A percentile compares a stretch with the other conserved stretches of the same genome.
phyloP scores from a whole-genome alignment of 2,888 invertebrate species.

The Agrochola litura region DNA sequence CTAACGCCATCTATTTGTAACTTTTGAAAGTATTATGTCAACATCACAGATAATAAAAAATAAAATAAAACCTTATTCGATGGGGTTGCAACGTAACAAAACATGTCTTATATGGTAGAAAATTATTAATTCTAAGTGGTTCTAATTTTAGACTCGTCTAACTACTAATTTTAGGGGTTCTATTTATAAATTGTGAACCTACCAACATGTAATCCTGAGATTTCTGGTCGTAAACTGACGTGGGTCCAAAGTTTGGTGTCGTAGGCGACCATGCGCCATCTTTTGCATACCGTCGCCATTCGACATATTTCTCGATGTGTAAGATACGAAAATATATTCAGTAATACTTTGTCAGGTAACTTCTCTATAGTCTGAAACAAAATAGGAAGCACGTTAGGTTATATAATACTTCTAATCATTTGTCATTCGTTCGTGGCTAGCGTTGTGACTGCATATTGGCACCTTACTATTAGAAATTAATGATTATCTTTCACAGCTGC shows the following conservation, averaged over 20 bases:
- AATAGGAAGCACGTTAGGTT: conserved; percentile 29
- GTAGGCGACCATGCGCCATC: conserved; percentile 99
- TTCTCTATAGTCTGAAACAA: conserved; percentile 97
- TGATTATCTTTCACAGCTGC: conserved; percentile 37
- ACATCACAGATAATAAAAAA: conserved; percentile 15
- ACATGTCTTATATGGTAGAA: conserved; percentile 52
- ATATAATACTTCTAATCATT: conserved; percentile 36
- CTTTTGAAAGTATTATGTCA: neutral
- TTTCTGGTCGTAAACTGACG: conserved; percentile 98
- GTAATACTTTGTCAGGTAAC: conserved; percentile 98
- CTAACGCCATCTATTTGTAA: conserved; percentile 52
- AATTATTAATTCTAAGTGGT: neutral
- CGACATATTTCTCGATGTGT: conserved; percentile 98
- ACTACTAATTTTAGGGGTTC: neutral
- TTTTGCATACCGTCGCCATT: conserved; percentile 98
- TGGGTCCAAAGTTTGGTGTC: conserved; percentile 98
- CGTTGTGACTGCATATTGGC: conserved; percentile 56
- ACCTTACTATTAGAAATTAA: conserved; percentile 27
- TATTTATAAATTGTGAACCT: conserved; percentile 67
- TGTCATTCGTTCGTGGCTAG: conserved; percentile 37
- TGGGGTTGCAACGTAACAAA: conserved; percentile 42
- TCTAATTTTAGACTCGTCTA: conserved; percentile 37
- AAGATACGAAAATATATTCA: conserved; percentile 98
- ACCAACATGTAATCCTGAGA: conserved; percentile 97
- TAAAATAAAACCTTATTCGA: neutral